Evolutionary conservation across 2,888 invertebrate genomes (phyloP).

Genomic region (Pantelozetes paolii): DNA sequence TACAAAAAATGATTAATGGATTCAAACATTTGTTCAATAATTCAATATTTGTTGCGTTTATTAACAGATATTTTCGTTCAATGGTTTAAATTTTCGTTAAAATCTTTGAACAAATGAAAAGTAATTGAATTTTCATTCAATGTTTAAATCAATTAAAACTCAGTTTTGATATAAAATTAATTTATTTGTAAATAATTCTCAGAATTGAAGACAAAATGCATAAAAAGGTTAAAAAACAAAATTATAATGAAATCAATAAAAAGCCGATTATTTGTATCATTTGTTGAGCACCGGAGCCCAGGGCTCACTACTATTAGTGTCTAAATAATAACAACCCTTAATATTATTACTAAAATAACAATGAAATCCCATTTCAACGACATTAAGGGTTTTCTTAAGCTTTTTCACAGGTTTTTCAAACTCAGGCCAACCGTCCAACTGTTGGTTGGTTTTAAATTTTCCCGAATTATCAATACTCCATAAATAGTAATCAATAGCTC

Average conservation of each 20-base stretch:
- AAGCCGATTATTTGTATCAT: too few species aligned
- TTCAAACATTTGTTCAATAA: too few species aligned
- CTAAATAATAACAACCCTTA: constrained; percentile 33
- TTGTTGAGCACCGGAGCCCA: constrained; percentile 26
- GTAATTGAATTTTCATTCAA: too few species aligned
- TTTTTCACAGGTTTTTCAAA: constrained; percentile 39
- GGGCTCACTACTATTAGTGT: constrained; percentile 30
- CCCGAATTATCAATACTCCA: constrained; percentile 36
- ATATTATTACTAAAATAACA: constrained; percentile 20
- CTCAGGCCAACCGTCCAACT: constrained; percentile 31
- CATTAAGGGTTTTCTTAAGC: not conserved
- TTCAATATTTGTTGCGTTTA: not conserved
- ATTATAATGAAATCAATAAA: not conserved
- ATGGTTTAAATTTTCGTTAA: too few species aligned
- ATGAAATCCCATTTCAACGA: constrained; percentile 38
- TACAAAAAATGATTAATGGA: not conserved
- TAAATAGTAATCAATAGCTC: constrained; percentile 28
- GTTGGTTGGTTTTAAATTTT: constrained; percentile 11
- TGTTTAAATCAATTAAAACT: too few species aligned
- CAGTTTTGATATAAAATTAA: too few species aligned
- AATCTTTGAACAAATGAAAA: too few species aligned
- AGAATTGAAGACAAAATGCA: too few species aligned
- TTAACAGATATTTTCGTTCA: too few species aligned
- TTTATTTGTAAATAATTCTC: too few species aligned
- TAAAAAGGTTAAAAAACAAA: not conserved